These are phyloP conservation scores for Trisateles emortualis DNA, from an alignment of 2,888 invertebrate species.

Conservation along the genomic window DNA sequence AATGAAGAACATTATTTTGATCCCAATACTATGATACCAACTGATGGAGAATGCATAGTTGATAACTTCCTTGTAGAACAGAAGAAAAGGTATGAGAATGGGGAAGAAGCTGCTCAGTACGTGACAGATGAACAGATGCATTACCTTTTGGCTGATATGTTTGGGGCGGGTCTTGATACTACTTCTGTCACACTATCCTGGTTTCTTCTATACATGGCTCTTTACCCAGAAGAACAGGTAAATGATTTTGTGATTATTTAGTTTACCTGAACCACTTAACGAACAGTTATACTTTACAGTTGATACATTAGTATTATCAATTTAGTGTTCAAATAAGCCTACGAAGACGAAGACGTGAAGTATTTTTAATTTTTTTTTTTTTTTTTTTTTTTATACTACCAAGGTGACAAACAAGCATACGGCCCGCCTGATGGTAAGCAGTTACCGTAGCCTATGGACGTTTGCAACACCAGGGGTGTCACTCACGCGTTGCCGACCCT, in stretches of 20 bases:
- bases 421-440: too few relatives aligned
- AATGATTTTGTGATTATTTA: background rate
- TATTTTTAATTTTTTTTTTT: too few relatives aligned
- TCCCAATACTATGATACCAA: slow-evolving; percentile 69
- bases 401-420: too few relatives aligned
- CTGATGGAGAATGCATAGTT: slow-evolving; percentile 86
- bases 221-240: slow-evolving; percentile 89
- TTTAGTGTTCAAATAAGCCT: too few relatives aligned
- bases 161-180: slow-evolving; percentile 95
- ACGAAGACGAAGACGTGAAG: too few relatives aligned
- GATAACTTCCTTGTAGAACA: slow-evolving; percentile 89
- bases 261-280: background rate
- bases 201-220: slow-evolving; percentile 93
- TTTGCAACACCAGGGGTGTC: too few relatives aligned
- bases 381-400: too few relatives aligned
- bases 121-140: slow-evolving; percentile 90
- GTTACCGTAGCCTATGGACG: too few relatives aligned
- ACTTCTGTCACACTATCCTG: slow-evolving; percentile 93
- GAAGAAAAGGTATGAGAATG: slow-evolving; percentile 74
- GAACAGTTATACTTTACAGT: too few relatives aligned
- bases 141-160: slow-evolving; percentile 93
- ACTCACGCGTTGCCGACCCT: too few relatives aligned
- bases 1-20: slow-evolving; percentile 77
- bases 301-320: too few relatives aligned
- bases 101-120: slow-evolving; percentile 76